A percentile compares a stretch with the other conserved stretches of the same genome.
phyloP scores from a whole-genome alignment of 2,797 vertebrate species.

The Choloepus didactylus region DNA sequence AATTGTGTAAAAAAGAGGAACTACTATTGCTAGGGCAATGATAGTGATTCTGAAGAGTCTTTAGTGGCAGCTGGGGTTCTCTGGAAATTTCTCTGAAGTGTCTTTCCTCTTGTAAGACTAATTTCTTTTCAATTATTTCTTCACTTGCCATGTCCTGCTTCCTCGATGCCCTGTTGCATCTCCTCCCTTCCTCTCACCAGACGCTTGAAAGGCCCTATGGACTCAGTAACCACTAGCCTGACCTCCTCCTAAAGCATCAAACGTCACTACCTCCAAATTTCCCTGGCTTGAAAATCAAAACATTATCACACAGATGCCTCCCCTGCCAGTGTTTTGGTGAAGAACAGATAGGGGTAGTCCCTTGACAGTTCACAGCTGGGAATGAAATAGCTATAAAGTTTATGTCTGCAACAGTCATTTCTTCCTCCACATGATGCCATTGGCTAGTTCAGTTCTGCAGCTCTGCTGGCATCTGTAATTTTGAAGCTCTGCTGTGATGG shows the following conservation, averaged over 20 bases:
- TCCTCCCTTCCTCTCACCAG: slow-evolving; percentile 4
- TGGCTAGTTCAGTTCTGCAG: slow-evolving; percentile 39
- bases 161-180: background rate
- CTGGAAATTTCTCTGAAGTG: slow-evolving; percentile 51
- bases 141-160: background rate
- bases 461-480: slow-evolving; percentile 50
- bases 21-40: background rate
- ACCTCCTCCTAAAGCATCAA: slow-evolving; percentile 39
- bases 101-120: background rate
- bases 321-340: slow-evolving; percentile 17
- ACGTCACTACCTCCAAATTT: background rate
- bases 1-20: slow-evolving; percentile 41
- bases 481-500: background rate
- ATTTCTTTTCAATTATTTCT: background rate
- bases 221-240: background rate
- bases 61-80: background rate
- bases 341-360: slow-evolving; percentile 52
- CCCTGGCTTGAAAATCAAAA: slow-evolving; percentile 28
- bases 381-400: slow-evolving; percentile 55
- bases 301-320: background rate
- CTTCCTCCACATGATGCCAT: background rate
- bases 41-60: slow-evolving; percentile 34
- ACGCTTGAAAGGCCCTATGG: background rate
- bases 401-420: background rate
- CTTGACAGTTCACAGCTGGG: background rate